Percentiles rank a stretch among this genome's conserved stretches.
These are phyloP conservation scores for Ctenopoma kingsleyae DNA, from an alignment of 2,797 vertebrate species.

Conservation along the genomic window DNA sequence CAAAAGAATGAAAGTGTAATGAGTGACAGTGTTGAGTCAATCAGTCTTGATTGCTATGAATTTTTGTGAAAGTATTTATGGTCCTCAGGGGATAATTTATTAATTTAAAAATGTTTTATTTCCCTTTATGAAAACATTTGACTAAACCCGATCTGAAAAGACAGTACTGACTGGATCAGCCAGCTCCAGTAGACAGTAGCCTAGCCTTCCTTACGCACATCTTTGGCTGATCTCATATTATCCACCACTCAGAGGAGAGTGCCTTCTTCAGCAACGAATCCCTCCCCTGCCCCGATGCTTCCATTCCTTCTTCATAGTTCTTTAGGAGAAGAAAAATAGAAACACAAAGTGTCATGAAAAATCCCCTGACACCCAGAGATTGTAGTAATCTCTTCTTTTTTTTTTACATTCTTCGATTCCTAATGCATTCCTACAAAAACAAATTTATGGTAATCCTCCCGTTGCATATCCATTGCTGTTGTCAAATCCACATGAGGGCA, in stretches of 20 bases:
- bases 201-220: constrained; percentile 23
- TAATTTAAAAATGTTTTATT: background rate
- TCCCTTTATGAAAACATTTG: background rate
- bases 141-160: constrained; percentile 1
- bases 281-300: constrained; percentile 55
- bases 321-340: constrained; percentile 53
- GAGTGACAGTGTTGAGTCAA: too few species aligned
- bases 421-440: constrained; percentile 72
- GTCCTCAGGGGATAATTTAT: too few species aligned
- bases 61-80: too few species aligned
- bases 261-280: constrained; percentile 45
- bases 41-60: too few species aligned
- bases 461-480: constrained; percentile 66
- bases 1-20: too few species aligned
- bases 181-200: background rate
- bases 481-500: constrained; percentile 78
- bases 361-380: constrained; percentile 75
- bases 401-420: constrained; percentile 74
- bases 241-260: constrained; percentile 32
- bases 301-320: constrained; percentile 54
- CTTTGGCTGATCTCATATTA: constrained; percentile 27
- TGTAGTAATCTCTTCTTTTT: constrained; percentile 74
- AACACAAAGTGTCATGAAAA: constrained; percentile 63
- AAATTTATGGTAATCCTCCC: constrained; percentile 80
- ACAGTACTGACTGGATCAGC: background rate